A percentile compares a stretch with the other conserved stretches of the same genome.
These are phyloP conservation scores for Astreopora myriophthalma DNA, from an alignment of 64 coral and sea anemone species.

Conservation along the genomic window DNA sequence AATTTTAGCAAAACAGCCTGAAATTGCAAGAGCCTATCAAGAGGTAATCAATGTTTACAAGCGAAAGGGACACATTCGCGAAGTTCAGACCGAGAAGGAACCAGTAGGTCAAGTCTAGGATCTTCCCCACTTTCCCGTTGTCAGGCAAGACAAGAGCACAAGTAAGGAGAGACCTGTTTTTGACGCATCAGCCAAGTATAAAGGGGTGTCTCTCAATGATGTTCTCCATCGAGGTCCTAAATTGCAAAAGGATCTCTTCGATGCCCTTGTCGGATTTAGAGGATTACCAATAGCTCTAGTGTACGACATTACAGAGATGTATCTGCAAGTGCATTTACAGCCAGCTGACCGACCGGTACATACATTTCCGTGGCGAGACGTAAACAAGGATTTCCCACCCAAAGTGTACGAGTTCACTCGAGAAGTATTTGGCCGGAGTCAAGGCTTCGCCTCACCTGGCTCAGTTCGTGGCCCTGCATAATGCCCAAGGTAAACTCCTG, in stretches of 20 bases:
- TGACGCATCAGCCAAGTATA: slow-evolving; percentile 40
- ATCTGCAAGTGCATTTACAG: slow-evolving; percentile 20
- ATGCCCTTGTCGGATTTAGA: slow-evolving; percentile 27
- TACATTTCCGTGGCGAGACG: slow-evolving; percentile 52
- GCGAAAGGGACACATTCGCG: slow-evolving; percentile 45
- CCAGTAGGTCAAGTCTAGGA: slow-evolving; percentile 41
- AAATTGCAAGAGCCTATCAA: slow-evolving; percentile 39
- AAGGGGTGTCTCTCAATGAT: slow-evolving; percentile 53
- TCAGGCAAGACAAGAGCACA: slow-evolving; percentile 67
- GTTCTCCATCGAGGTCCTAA: slow-evolving; percentile 48
- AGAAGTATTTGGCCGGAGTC: slow-evolving; percentile 64
- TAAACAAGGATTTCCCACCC: not conserved
- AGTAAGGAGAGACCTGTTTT: slow-evolving; percentile 64
- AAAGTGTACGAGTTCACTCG: slow-evolving; percentile 43
- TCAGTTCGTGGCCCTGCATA: slow-evolving; percentile 24
- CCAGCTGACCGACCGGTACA: not conserved
- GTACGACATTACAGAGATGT: slow-evolving; percentile 46
- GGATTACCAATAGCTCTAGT: slow-evolving; percentile 18
- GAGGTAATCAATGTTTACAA: slow-evolving; percentile 52
- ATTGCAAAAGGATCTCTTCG: slow-evolving; percentile 8
- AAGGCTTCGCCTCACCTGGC: slow-evolving; percentile 53
- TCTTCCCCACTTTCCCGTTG: slow-evolving; percentile 73
- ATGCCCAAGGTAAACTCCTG: slow-evolving; percentile 15
- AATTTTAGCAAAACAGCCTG: not conserved
- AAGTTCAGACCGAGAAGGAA: slow-evolving; percentile 22